Base-by-base conservation (phyloP, 1,140 invertebrate genomes). In the Pogonomyrmex barbatus region DNA sequence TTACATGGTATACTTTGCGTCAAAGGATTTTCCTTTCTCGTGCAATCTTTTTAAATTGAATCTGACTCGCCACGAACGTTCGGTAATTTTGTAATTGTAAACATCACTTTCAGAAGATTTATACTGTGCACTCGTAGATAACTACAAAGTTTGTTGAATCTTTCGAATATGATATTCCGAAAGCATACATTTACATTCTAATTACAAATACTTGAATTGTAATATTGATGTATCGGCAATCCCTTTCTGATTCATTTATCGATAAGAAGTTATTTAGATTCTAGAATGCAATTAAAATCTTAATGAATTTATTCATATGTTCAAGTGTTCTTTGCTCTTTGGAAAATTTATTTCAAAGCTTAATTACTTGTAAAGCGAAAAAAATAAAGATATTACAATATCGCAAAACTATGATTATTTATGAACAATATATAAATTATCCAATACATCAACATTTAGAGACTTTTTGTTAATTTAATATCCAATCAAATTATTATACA, bases 21-120 rank as follows among this genome's bases (percentile, higher is more conserved):
- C 30, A 45, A 60, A 5, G 24, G 24, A 45, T n/a, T 50, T 83
- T 50, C 10, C 14, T 73, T 58, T 68, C 42, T 67, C 30, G 2
- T 33, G 9, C 12, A 4, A 5, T 71, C 2, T 77, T 58, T n/a
- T 63, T 30, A 39, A 2, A 2, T 24, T 6, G 10, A 2, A 1
- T 4, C 30, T 8, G 42, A 58, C 17, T 33, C 17, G 42, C 4
- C 1, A 82, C 6, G n/a, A 82, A 36, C 24, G 14, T 36, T 30
- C 14, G 10, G 14, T 30, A 47, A 54, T 52, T 24, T 56, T 9
- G 50, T 81, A 81, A 81, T 81, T 81, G 47, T 24, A 58, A 81
- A 42, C 42, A 30, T 56, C 17, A 58, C n/a, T 68, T 17, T 2
- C 33, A 67, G 10, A 14, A 39, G 4, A 67, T 33, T 17, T 5